Conservation (phyloP, 2,888 invertebrate genomes). For the Adineta ricciae region DNA sequence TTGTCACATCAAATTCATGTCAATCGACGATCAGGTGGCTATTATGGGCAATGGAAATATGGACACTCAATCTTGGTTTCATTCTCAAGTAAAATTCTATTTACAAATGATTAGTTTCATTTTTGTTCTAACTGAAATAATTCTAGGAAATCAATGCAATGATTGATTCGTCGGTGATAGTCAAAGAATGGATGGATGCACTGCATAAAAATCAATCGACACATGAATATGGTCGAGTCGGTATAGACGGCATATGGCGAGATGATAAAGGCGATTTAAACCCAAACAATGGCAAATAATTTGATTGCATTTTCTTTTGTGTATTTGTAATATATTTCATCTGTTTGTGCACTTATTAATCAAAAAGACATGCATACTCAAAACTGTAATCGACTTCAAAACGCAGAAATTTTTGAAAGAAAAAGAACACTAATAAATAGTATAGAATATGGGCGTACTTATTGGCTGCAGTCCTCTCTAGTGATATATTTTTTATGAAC, state of each 20-base stretch:
- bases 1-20: conserved; percentile 22
- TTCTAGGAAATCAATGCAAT: not conserved
- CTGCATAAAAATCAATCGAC: not conserved
- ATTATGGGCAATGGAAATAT: conserved; percentile 22
- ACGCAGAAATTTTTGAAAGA: too few relatives aligned
- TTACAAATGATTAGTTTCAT: not conserved
- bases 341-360: too few relatives aligned
- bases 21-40: conserved; percentile 7
- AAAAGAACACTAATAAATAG: too few relatives aligned
- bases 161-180: not conserved
- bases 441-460: too few relatives aligned
- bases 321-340: too few relatives aligned
- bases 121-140: not conserved
- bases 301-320: not conserved
- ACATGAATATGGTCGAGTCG: not conserved
- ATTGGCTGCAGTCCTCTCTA: too few relatives aligned
- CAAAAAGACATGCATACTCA: too few relatives aligned
- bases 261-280: not conserved
- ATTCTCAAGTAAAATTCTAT: not conserved
- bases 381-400: too few relatives aligned
- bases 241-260: not conserved
- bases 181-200: conserved; percentile 19
- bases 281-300: not conserved
- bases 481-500: too few relatives aligned
- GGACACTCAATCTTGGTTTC: conserved; percentile 22